Evolutionary conservation across 2,113 vertebrate genomes (phyloP).

Genomic region (Gymnarchus niloticus): DNA sequence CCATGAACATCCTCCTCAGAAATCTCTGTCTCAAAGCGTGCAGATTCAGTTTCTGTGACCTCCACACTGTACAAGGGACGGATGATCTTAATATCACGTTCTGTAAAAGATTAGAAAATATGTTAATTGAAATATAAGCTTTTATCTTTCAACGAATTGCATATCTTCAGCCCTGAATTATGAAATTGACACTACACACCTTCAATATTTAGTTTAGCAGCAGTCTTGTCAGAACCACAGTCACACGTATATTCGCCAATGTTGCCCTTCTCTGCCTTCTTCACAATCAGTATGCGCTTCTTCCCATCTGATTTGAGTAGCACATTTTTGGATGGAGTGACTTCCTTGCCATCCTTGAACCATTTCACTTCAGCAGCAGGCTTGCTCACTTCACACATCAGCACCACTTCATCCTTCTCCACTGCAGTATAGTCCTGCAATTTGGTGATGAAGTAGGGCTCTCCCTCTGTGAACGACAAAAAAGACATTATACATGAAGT

Average conservation of each 20-base stretch:
- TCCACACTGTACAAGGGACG: constrained; percentile 88
- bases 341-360: constrained; percentile 85
- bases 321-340: constrained; percentile 84
- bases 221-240: constrained; percentile 89
- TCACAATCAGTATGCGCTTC: constrained; percentile 79
- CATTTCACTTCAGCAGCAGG: constrained; percentile 78
- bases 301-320: constrained; percentile 78
- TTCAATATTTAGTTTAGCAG: constrained; percentile 85
- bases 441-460: constrained; percentile 89
- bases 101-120: constrained; percentile 50
- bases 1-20: constrained; percentile 87
- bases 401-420: constrained; percentile 85
- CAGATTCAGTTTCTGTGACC: constrained; percentile 88
- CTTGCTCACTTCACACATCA: constrained; percentile 94
- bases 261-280: constrained; percentile 74
- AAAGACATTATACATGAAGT: neutral
- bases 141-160: neutral
- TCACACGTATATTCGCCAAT: constrained; percentile 85
- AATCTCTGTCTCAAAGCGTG: constrained; percentile 90
- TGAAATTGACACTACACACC: constrained; percentile 61
- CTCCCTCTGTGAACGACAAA: constrained; percentile 73
- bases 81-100: constrained; percentile 89
- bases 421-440: constrained; percentile 91
- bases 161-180: neutral
- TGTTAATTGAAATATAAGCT: neutral